A percentile compares a stretch with the other conserved stretches of the same genome.
Conservation (phyloP, 1,140 invertebrate species). For the Steinernema feltiae region DNA sequence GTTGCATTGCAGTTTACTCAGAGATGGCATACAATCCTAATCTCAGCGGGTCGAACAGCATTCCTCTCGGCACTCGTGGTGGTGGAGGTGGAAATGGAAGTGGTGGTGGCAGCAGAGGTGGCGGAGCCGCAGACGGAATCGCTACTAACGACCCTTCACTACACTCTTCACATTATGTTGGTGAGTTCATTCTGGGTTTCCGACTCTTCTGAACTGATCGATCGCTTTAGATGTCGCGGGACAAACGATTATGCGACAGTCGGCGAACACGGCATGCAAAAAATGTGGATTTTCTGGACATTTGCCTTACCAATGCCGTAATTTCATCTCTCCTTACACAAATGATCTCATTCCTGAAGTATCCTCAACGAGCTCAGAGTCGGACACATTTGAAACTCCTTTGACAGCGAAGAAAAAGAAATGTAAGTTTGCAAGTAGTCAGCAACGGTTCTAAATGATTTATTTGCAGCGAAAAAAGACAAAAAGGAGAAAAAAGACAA, state of each 20-base stretch:
- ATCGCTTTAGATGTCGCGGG: constrained; percentile 3
- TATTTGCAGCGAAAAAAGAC: background rate
- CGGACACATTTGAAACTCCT: background rate
- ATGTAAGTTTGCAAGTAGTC: background rate
- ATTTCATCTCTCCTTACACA: background rate
- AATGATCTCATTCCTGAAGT: background rate
- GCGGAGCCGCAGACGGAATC: background rate
- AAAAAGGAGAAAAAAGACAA: background rate
- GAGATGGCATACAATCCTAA: background rate
- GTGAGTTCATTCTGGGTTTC: background rate
- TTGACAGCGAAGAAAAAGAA: background rate
- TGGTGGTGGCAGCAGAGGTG: background rate
- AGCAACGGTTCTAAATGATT: background rate
- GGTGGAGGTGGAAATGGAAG: background rate
- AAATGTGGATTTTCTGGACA: background rate
- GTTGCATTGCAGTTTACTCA: no score
- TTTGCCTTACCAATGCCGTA: background rate
- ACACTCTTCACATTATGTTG: background rate
- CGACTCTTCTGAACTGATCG: background rate
- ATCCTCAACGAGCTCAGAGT: background rate
- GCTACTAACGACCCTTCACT: background rate
- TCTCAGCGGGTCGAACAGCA: constrained; percentile 5
- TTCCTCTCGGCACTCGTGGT: background rate
- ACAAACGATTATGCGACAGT: constrained; percentile 11
- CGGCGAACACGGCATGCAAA: constrained; percentile 8